Conservation (phyloP, 1,140 invertebrate genomes). For the Littorina saxatilis region DNA sequence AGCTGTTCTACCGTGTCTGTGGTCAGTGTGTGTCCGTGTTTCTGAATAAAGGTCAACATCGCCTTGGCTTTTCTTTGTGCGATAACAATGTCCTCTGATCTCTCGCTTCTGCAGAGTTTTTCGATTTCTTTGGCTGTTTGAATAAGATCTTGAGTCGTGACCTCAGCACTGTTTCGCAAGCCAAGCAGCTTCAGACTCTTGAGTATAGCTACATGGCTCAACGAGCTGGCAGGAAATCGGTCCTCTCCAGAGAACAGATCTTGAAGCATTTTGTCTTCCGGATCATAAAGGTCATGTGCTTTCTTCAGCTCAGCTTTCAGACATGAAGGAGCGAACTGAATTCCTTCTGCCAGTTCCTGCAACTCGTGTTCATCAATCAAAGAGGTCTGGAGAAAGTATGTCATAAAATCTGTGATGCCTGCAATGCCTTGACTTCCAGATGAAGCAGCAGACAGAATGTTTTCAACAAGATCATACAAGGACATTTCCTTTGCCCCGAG, state of each 20-base stretch:
- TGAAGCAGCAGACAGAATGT: neutral
- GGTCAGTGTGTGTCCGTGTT: neutral
- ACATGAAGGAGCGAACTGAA: neutral
- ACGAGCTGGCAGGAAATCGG: neutral
- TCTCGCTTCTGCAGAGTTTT: neutral
- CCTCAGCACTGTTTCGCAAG: neutral
- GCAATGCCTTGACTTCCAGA: too few species aligned
- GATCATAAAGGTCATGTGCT: neutral
- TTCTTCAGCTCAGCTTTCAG: neutral
- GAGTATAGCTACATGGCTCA: neutral
- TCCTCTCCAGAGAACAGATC: conserved; percentile 7
- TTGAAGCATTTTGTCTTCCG: neutral
- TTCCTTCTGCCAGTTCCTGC: neutral
- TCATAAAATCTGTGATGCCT: conserved; percentile 6
- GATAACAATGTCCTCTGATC: neutral
- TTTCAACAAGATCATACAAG: neutral
- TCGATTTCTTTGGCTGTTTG: neutral
- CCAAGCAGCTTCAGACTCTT: neutral
- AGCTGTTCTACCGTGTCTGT: neutral
- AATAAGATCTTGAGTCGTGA: neutral
- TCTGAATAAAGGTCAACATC: neutral
- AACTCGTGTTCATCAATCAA: neutral
- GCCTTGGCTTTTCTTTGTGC: conserved; percentile 20
- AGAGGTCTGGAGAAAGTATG: neutral
- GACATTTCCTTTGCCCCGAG: neutral